phyloP scores from a whole-genome alignment of 2,113 vertebrate genomes.

The Chionodraco myersi region DNA sequence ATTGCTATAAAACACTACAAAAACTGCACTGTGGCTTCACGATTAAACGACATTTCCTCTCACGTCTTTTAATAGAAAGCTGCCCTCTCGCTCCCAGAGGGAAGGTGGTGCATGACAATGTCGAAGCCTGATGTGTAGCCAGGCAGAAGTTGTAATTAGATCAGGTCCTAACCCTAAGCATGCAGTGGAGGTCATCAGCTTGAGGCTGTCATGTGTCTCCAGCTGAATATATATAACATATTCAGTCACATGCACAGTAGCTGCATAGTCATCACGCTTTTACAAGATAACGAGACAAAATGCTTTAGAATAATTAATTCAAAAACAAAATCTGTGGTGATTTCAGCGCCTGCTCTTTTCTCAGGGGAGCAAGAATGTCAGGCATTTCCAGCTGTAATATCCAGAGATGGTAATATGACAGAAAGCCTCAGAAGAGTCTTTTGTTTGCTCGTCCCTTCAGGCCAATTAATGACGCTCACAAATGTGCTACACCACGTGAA shows the following conservation, averaged over 20 bases:
- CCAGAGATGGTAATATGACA: slow-evolving; percentile 18
- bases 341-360: slow-evolving; percentile 32
- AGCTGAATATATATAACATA: slow-evolving; percentile 18
- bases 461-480: slow-evolving; percentile 51
- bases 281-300: background rate
- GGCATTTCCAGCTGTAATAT: slow-evolving; percentile 15
- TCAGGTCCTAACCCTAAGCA: slow-evolving; percentile 52
- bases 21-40: background rate
- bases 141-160: slow-evolving; percentile 58
- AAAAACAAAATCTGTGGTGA: slow-evolving; percentile 18
- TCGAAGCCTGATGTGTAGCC: slow-evolving; percentile 29
- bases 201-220: slow-evolving; percentile 14
- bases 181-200: slow-evolving; percentile 49
- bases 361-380: slow-evolving; percentile 30
- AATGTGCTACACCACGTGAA: slow-evolving; percentile 33
- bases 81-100: slow-evolving; percentile 34
- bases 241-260: background rate
- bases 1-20: background rate
- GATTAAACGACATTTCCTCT: slow-evolving; percentile 27
- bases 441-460: slow-evolving; percentile 40
- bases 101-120: slow-evolving; percentile 35
- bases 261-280: slow-evolving; percentile 8
- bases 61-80: slow-evolving; percentile 49
- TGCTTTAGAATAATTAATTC: slow-evolving; percentile 8
- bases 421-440: slow-evolving; percentile 35